These are phyloP conservation scores for Mimas tiliae DNA, from an alignment of 2,888 invertebrate species.

Conservation along the genomic window DNA sequence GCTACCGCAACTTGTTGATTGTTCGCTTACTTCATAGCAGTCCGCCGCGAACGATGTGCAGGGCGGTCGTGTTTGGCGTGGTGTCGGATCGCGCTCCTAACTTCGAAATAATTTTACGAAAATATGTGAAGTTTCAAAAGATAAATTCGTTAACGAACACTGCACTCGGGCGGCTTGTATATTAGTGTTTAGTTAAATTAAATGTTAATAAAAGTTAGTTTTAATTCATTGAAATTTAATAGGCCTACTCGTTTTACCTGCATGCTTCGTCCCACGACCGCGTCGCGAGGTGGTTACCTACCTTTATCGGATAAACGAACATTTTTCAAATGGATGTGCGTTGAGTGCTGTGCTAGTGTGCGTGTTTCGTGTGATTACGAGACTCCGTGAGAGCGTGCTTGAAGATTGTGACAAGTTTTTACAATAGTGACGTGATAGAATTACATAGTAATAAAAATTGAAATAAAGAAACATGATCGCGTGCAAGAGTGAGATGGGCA, in stretches of 20 bases:
- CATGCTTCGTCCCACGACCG: conserved; percentile 79
- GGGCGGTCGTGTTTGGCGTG: conserved; percentile 69
- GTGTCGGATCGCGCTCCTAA: conserved; percentile 67
- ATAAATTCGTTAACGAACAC: conserved; percentile 63
- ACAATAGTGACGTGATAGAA: conserved; percentile 72
- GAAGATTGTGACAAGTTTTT: conserved; percentile 76
- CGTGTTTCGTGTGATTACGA: conserved; percentile 75
- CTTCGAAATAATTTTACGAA: conserved; percentile 81
- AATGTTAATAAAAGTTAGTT: conserved; percentile 69
- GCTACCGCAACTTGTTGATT: conserved; percentile 81
- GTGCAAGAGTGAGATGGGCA: conserved; percentile 71
- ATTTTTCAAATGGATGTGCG: conserved; percentile 84
- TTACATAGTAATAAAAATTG: conserved; percentile 66
- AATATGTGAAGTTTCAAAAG: conserved; percentile 81
- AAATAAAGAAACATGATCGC: conserved; percentile 66
- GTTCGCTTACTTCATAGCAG: conserved; percentile 80
- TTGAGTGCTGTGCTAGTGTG: conserved; percentile 79
- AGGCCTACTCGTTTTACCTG: conserved; percentile 82
- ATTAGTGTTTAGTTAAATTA: conserved; percentile 64
- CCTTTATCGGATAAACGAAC: conserved; percentile 81
- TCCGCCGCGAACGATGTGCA: conserved; percentile 77
- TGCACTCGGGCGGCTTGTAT: conserved; percentile 52
- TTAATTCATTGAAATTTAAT: conserved; percentile 79
- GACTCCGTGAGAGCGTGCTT: conserved; percentile 69
- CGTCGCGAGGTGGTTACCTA: conserved; percentile 69